Evolutionary conservation across 2,113 vertebrate genomes (phyloP).

Genomic region (Peromyscus leucopus): DNA sequence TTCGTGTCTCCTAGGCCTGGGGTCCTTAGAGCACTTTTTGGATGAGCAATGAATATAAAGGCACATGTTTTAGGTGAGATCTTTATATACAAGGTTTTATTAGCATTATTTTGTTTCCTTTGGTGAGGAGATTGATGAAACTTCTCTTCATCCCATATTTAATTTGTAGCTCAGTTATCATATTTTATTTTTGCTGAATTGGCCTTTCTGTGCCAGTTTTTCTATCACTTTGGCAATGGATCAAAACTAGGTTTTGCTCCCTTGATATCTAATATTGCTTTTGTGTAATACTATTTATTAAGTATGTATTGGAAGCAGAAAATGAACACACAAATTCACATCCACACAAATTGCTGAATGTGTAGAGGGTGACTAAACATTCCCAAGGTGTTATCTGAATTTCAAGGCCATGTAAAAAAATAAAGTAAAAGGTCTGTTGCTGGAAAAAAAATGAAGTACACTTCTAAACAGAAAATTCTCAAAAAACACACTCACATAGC

Average conservation of each 20-base stretch:
- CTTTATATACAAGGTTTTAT: not conserved
- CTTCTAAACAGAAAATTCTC: no score
- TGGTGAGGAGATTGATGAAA: not conserved
- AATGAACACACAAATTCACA: not conserved
- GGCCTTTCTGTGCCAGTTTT: not conserved
- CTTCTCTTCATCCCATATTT: not conserved
- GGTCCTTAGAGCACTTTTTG: not conserved
- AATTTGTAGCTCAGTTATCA: not conserved
- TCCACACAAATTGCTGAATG: not conserved
- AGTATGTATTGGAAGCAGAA: conserved; percentile 10
- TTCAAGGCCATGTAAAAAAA: not conserved
- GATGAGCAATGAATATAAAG: not conserved
- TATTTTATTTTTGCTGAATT: conserved; percentile 48
- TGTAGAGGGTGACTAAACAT: not conserved
- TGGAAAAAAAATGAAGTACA: not conserved
- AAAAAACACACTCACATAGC: no score
- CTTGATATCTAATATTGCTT: not conserved
- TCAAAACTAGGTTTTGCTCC: not conserved
- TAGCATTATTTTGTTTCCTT: not conserved
- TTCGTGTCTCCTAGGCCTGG: not conserved
- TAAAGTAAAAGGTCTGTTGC: not conserved
- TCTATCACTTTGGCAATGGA: not conserved
- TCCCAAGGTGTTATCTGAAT: not conserved
- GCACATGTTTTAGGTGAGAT: not conserved
- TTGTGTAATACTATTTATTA: not conserved